phyloP scores from a whole-genome alignment of 2,888 invertebrate species.

The Tiphia femorata region DNA sequence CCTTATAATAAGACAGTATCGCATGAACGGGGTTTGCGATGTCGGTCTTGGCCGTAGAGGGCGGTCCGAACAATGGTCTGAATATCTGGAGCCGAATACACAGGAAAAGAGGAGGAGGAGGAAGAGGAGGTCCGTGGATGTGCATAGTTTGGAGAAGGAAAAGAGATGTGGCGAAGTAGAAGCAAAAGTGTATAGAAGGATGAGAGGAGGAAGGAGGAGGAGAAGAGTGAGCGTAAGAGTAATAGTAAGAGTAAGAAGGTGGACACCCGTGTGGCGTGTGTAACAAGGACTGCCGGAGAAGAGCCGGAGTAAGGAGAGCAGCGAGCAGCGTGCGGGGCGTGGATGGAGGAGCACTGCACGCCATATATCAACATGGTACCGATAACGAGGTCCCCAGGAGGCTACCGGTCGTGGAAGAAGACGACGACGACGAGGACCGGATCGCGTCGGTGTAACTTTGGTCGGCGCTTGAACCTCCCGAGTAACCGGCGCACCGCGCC shows the following conservation, averaged over 20 bases:
- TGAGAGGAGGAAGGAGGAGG: slow-evolving; percentile 11
- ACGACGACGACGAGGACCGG: slow-evolving; percentile 19
- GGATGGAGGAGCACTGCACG: slow-evolving; percentile 60
- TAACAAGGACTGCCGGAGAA: slow-evolving; percentile 31
- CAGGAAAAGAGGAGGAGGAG: background rate
- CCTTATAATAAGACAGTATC: slow-evolving; percentile 66
- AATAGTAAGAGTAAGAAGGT: slow-evolving; percentile 9
- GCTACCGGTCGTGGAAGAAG: slow-evolving; percentile 58
- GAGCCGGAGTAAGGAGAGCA: slow-evolving; percentile 21
- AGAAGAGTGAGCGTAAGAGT: slow-evolving; percentile 12
- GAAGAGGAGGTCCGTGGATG: background rate
- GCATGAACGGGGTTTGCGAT: slow-evolving; percentile 54
- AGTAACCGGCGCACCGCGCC: too few relatives aligned
- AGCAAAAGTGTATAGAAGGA: slow-evolving; percentile 26
- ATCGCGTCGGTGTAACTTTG: slow-evolving; percentile 26
- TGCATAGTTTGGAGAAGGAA: background rate
- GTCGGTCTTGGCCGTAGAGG: slow-evolving; percentile 51
- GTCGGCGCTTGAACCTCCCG: slow-evolving; percentile 27
- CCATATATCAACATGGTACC: slow-evolving; percentile 66
- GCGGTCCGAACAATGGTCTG: slow-evolving; percentile 57
- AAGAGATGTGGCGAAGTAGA: background rate
- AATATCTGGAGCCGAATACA: slow-evolving; percentile 32
- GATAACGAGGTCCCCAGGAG: slow-evolving; percentile 66
- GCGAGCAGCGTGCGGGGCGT: slow-evolving; percentile 48
- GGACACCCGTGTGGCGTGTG: slow-evolving; percentile 26